These are phyloP conservation scores for Sminthurides bifidus DNA, from an alignment of 1,140 invertebrate species.

Conservation along the genomic window DNA sequence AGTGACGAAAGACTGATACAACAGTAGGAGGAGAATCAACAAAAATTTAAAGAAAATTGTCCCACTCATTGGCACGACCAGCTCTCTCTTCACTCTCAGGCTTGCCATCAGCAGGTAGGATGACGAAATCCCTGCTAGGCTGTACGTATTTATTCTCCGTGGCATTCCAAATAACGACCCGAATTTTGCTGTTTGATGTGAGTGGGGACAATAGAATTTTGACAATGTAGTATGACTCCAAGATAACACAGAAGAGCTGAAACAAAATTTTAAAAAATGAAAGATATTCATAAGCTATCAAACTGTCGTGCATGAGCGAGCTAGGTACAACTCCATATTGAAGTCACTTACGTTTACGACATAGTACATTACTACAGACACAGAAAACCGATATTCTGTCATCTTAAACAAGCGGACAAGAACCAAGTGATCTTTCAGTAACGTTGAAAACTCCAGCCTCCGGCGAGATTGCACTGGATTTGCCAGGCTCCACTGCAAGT, in stretches of 20 bases:
- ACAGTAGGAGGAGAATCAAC: not conserved
- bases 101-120: too few species aligned
- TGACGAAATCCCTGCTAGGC: not conserved
- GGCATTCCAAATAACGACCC: not conserved
- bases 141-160: not conserved
- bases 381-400: constrained; percentile 20
- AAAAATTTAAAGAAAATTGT: not conserved
- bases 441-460: constrained; percentile 7
- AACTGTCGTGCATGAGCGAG: too few species aligned
- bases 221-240: not conserved
- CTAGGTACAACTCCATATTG: too few species aligned
- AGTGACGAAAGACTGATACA: not conserved
- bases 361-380: constrained; percentile 10
- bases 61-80: not conserved
- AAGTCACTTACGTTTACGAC: constrained; percentile 7
- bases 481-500: too few species aligned
- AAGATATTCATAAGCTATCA: too few species aligned
- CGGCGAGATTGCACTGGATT: not conserved
- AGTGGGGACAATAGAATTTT: not conserved
- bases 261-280: too few species aligned
- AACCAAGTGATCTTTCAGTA: constrained; percentile 23
- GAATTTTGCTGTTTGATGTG: not conserved
- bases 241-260: not conserved
- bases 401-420: constrained; percentile 20
- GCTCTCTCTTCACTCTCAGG: not conserved